phyloP scores from a whole-genome alignment of 2,888 invertebrate genomes.

The Drosophila emarginata region DNA sequence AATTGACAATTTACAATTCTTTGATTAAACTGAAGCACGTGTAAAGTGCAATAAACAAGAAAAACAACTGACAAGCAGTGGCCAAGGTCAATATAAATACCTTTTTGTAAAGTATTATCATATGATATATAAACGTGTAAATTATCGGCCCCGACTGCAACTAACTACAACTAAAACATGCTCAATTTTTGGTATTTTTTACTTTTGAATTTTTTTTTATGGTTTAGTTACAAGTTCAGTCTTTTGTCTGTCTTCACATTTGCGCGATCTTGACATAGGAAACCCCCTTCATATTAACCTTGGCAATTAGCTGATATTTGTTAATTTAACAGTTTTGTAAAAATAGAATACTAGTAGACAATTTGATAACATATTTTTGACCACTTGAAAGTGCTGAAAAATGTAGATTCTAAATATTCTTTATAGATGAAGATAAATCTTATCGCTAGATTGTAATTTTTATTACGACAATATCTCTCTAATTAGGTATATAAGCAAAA shows the following conservation, averaged over 20 bases:
- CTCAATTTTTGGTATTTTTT: not conserved
- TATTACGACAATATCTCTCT: not conserved
- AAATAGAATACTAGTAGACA: not conserved
- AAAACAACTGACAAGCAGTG: not conserved
- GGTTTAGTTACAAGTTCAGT: not conserved
- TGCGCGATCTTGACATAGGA: not conserved
- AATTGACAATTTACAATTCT: not conserved
- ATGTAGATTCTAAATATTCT: not conserved
- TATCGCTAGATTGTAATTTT: not conserved
- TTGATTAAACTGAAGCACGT: slow-evolving; percentile 1
- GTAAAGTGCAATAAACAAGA: slow-evolving; percentile 20
- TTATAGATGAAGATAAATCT: not conserved
- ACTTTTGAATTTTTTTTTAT: not conserved
- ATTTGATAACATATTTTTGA: not conserved
- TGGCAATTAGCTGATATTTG: not conserved
- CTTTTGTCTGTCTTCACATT: not conserved
- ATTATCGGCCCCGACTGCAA: not conserved
- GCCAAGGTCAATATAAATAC: not conserved
- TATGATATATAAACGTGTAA: not conserved
- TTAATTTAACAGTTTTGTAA: not conserved
- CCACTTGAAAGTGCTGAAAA: not conserved
- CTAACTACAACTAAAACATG: not conserved
- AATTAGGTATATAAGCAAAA: not conserved
- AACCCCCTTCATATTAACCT: not conserved
- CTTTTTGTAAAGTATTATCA: not conserved